Evolutionary conservation across 2,888 invertebrate species (phyloP).

Genomic region (Ormyrus thymus): DNA sequence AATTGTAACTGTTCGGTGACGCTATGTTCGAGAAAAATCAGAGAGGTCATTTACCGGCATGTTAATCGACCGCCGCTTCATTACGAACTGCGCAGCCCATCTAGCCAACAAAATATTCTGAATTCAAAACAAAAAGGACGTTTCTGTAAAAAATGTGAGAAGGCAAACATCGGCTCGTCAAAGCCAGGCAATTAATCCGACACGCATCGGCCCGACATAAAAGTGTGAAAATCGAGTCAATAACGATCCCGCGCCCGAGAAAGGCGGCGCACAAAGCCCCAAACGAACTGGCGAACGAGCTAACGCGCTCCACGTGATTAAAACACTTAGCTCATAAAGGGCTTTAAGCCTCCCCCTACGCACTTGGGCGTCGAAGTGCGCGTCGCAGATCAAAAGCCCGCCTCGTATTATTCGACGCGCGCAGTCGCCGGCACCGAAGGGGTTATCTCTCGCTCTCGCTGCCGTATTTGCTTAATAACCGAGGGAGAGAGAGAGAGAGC

Average conservation of each 20-base stretch:
- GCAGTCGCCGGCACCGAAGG: conserved; percentile 24
- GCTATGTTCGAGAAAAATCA: neutral
- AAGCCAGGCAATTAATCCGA: conserved; percentile 10
- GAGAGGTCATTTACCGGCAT: no score
- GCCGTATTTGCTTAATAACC: conserved; percentile 63
- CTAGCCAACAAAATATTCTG: no score
- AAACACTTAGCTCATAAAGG: conserved; percentile 55
- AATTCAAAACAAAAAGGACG: no score
- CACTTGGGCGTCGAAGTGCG: conserved; percentile 40
- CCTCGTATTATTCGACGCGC: conserved; percentile 47
- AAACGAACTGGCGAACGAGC: conserved; percentile 28
- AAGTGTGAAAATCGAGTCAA: conserved; percentile 50
- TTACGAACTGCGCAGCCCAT: no score
- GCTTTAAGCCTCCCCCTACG: conserved; percentile 28
- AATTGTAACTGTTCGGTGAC: neutral
- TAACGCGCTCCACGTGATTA: conserved; percentile 52
- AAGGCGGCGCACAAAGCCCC: conserved; percentile 5
- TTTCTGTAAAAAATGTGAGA: no score
- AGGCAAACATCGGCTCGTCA: no score
- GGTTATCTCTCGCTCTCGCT: conserved; percentile 43
- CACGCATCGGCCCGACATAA: conserved; percentile 32
- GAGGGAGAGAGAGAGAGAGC: conserved; percentile 29
- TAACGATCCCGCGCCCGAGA: conserved; percentile 33
- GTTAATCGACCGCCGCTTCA: no score
- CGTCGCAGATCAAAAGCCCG: conserved; percentile 52